Evolutionary conservation across 2,113 vertebrate species (phyloP), one percentile per base, ranked within the genome.

Genomic region (Menidia beryllina): DNA sequence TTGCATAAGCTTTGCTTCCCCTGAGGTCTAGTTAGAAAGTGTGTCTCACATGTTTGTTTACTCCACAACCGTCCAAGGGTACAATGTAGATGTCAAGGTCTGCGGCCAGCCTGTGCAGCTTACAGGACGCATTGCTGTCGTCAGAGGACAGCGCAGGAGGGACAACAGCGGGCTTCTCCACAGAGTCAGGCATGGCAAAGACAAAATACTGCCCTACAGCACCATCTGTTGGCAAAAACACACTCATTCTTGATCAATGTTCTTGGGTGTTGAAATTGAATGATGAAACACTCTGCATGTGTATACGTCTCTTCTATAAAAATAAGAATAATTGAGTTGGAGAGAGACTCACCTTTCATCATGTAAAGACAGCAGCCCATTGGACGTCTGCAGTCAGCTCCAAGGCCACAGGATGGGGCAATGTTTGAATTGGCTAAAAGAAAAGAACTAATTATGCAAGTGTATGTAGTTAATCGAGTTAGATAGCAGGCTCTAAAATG

Each of bases 41-140:
- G 27, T 14, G 25, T 19, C 83, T 89, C 66, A 90, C 88, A 5
- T 67, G 74, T 70, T 54, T 68, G 39, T 45, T 85, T 9, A 84
- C 75, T 48, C 79, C 81, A 34, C 90, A 91, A 58, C 68, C 82
- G 0, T 83, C 74, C 62, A 85, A 63, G 4, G 79, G 83, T 13
- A 87, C 64, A 9, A 51, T n/a, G 75, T 86, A 83, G 57, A 90
- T 4, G 24, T 77, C 59, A 5, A 71, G 88, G 65, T 79, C 56
- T 19, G 86, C 56, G 66, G 60, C 84, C 75, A 89, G 13, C 57
- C 19, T 83, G 56, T 79, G 75, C 50, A 86, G 74, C 0, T 15
- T 20, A 54, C 87, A 91, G 57, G 82, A 70, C 5, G n/a, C 26
- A 10, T 71, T 38, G 4, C 56, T 54, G 52, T 39, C 38, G 30